phyloP scores from a whole-genome alignment of 2,888 invertebrate genomes.

The Dicycla oo region DNA sequence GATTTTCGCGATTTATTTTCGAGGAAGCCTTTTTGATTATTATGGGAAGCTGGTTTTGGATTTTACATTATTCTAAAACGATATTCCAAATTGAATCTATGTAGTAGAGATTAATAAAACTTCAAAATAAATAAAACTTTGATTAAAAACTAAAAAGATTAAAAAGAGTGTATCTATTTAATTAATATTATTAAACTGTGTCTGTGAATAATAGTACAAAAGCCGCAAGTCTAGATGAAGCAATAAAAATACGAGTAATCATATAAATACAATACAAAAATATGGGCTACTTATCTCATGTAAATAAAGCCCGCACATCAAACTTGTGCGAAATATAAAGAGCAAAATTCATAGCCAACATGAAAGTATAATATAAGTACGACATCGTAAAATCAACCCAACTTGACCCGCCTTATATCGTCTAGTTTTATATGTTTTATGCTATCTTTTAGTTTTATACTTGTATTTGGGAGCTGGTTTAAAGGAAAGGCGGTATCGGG shows the following conservation, averaged over 20 bases:
- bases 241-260: slow-evolving; percentile 18
- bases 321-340: slow-evolving; percentile 51
- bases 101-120: too few relatives aligned
- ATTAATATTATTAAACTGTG: background rate
- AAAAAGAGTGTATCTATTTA: background rate
- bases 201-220: background rate
- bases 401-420: slow-evolving; percentile 63
- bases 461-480: slow-evolving; percentile 32
- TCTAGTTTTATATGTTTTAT: slow-evolving; percentile 73
- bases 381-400: slow-evolving; percentile 64
- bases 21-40: slow-evolving; percentile 22
- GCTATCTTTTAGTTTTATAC: slow-evolving; percentile 70
- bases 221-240: slow-evolving; percentile 10
- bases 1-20: slow-evolving; percentile 58
- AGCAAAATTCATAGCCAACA: slow-evolving; percentile 61
- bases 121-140: background rate
- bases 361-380: slow-evolving; percentile 59
- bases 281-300: slow-evolving; percentile 31
- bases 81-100: background rate
- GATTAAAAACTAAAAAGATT: background rate
- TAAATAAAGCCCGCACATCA: slow-evolving; percentile 50
- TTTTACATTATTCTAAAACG: background rate
- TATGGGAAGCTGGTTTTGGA: background rate
- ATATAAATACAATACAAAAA: slow-evolving; percentile 7
- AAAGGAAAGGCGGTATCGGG: too few relatives aligned